Base-by-base conservation (phyloP, 2,797 vertebrate genomes). In the Benthosema pterotum region DNA sequence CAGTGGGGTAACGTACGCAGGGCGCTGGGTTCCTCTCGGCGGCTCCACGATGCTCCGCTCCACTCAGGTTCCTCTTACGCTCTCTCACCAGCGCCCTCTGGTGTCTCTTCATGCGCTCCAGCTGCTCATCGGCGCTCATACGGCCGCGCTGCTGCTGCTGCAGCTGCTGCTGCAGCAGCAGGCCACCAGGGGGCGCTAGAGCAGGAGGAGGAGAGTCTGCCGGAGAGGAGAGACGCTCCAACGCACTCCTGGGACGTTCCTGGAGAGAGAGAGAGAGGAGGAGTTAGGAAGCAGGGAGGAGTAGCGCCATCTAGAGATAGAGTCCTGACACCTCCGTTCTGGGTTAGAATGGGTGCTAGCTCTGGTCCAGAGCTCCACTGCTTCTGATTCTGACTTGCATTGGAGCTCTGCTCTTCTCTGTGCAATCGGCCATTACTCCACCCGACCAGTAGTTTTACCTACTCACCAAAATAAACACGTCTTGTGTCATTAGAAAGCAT, bases 161-260 rank as follows among this genome's bases (percentile, higher is more conserved):
- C n/a, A n/a, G n/a, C n/a, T n/a, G n/a, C n/a, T n/a, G n/a, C n/a
- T n/a, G n/a, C n/a, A n/a, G n/a, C n/a, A n/a, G n/a, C n/a, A n/a
- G n/a, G 75, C 19, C 25, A 47, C 61, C 89, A 69, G 75, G 88
- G 83, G 83, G 71, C 63, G 62, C 82, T 9, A 18, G 7, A 9
- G 1, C 32, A 9, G 8, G 32, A 38, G 32, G 32, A 38, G 32
- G 32, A 2, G 32, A 38, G 32, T 97, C 96, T 12, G 91, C 91
- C 32, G 94, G 75, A 0, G 84, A 94, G 60, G 94, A 96, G 78
- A 97, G 92, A 25, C 94, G 94, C 91, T 98, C 97, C 90, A 98
- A 94, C 93, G 96, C 96, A 95, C 97, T 99, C 94, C 94, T 96
- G 69, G 96, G 96, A 94, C 96, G 93, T 80, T 96, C 95, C 95